Percentiles rank a stretch among this genome's conserved stretches.
These are phyloP conservation scores for Nemurella pictetii DNA, from an alignment of 2,888 invertebrate genomes.

Conservation along the genomic window DNA sequence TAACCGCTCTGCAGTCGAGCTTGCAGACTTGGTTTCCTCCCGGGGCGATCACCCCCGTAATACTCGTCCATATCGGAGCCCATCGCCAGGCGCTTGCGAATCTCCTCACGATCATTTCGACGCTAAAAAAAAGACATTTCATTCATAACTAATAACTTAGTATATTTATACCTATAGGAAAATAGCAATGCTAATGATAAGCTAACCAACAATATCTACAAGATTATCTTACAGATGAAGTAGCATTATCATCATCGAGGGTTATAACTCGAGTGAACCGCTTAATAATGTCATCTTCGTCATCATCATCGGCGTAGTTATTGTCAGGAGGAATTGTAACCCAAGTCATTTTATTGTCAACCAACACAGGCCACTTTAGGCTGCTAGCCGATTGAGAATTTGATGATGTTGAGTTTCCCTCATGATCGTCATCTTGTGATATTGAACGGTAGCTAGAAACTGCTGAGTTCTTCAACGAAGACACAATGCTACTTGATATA, in stretches of 20 bases:
- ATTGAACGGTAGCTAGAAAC: constrained; percentile 23
- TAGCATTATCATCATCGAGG: constrained; percentile 53
- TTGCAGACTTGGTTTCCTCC: constrained; percentile 84
- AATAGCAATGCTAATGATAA: neutral
- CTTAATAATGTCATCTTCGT: constrained; percentile 60
- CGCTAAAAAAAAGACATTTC: constrained; percentile 60
- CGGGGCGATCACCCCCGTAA: constrained; percentile 65
- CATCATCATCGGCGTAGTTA: constrained; percentile 43
- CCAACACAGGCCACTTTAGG: constrained; percentile 61
- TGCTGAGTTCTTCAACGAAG: constrained; percentile 48
- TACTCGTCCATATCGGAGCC: constrained; percentile 78
- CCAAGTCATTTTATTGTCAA: constrained; percentile 57
- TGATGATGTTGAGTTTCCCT: constrained; percentile 55
- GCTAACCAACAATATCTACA: neutral
- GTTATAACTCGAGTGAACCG: constrained; percentile 61
- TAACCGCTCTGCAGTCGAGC: constrained; percentile 85
- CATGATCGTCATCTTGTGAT: constrained; percentile 48
- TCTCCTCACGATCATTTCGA: constrained; percentile 90
- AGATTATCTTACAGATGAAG: constrained; percentile 11
- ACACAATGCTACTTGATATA: constrained; percentile 40
- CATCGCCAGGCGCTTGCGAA: constrained; percentile 84
- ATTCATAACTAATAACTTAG: neutral
- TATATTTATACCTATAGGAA: neutral
- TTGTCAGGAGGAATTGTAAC: constrained; percentile 50
- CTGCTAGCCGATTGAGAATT: constrained; percentile 55